phyloP scores from a whole-genome alignment of 1,140 invertebrate species.

The Proales similis region DNA sequence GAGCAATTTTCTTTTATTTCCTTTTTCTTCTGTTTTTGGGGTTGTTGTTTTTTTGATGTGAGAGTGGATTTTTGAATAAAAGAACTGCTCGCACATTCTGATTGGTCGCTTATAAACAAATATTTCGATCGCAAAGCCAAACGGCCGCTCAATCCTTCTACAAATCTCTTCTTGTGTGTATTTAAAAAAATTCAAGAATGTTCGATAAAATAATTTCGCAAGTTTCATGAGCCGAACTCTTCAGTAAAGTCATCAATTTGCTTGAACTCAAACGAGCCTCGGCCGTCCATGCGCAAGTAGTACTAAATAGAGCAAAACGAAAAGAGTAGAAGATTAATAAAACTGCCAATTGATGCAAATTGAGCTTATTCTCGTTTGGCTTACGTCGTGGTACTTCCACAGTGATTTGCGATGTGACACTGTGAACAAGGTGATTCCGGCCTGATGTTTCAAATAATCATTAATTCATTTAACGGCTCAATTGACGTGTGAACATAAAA shows the following conservation, averaged over 20 bases:
- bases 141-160: too few species aligned
- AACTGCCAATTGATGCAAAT: not conserved
- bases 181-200: too few species aligned
- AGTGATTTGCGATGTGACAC: conserved; percentile 90
- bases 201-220: conserved; percentile 62
- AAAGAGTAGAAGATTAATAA: not conserved
- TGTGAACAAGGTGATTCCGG: conserved; percentile 89
- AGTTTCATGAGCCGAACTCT: conserved; percentile 78
- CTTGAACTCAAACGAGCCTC: conserved; percentile 76
- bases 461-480: not conserved
- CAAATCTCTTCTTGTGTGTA: too few species aligned
- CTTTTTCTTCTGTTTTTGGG: too few species aligned
- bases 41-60: too few species aligned
- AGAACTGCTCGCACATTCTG: too few species aligned
- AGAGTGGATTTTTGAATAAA: too few species aligned
- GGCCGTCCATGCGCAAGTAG: conserved; percentile 87
- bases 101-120: too few species aligned
- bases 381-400: conserved; percentile 87
- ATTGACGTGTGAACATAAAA: not conserved
- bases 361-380: conserved; percentile 23
- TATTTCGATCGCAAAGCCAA: too few species aligned
- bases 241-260: conserved; percentile 74
- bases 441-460: conserved; percentile 51
- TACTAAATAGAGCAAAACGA: conserved; percentile 58
- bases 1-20: too few species aligned